These are phyloP conservation scores for Diadema setosum DNA, from an alignment of 35 echinoderm and acorn worm genomes.

Conservation along the genomic window DNA sequence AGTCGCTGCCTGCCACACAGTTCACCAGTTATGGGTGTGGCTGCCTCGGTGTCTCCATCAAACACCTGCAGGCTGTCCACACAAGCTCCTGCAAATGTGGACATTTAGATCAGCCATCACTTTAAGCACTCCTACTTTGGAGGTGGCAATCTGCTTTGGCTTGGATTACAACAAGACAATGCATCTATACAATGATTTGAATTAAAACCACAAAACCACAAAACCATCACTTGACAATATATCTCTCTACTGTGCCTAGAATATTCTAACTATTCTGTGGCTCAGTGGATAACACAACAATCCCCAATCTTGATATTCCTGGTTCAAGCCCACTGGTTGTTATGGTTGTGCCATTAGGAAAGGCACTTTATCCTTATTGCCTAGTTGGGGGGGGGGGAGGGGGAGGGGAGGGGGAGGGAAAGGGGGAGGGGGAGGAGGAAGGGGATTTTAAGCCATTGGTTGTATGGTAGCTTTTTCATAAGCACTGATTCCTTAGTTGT, in stretches of 20 bases:
- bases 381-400: background rate
- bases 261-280: no score
- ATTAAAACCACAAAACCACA: no score
- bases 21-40: constrained; percentile 21
- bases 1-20: constrained; percentile 40
- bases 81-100: constrained; percentile 6
- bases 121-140: no score
- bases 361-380: background rate
- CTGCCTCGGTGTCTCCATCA: constrained; percentile 20
- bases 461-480: no score
- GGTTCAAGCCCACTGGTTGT: background rate
- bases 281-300: no score
- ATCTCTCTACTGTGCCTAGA: no score
- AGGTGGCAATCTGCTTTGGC: no score
- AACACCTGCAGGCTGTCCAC: constrained; percentile 59
- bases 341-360: background rate
- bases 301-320: background rate
- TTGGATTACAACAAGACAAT: no score
- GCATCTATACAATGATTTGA: no score
- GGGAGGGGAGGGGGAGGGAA: background rate
- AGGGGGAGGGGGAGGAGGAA: background rate
- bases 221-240: no score
- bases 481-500: no score
- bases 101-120: background rate
- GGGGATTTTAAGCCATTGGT: no score